Percentiles rank a stretch among this genome's conserved stretches.
These are phyloP conservation scores for Ferdinandea cuprea DNA, from an alignment of 2,888 invertebrate genomes.

Conservation along the genomic window DNA sequence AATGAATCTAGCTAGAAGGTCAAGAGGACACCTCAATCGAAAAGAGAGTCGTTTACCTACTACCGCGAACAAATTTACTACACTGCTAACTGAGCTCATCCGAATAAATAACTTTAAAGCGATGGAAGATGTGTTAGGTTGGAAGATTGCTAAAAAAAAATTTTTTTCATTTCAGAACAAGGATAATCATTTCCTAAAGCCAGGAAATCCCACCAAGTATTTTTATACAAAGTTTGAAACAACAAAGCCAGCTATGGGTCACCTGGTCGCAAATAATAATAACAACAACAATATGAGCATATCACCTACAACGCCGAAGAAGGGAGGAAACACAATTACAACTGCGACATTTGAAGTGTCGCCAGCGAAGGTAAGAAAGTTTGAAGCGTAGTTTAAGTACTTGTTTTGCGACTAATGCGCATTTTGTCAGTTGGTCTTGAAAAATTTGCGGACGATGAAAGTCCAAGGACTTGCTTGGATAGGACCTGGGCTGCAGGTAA, in stretches of 20 bases:
- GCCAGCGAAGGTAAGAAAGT: slow-evolving; percentile 58
- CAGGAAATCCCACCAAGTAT: slow-evolving; percentile 37
- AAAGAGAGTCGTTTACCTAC: too few species aligned
- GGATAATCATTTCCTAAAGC: slow-evolving; percentile 29
- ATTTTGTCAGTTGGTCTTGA: neutral
- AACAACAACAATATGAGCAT: neutral
- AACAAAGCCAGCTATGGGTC: slow-evolving; percentile 40
- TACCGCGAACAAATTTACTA: too few species aligned
- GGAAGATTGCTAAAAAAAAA: neutral
- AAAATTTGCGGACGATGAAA: too few species aligned
- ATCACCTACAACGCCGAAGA: slow-evolving; percentile 37
- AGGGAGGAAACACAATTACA: slow-evolving; percentile 56
- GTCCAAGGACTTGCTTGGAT: too few species aligned
- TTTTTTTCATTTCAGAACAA: slow-evolving; percentile 44
- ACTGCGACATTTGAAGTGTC: slow-evolving; percentile 68
- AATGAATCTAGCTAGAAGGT: too few species aligned
- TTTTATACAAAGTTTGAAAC: slow-evolving; percentile 63
- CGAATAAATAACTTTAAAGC: too few species aligned
- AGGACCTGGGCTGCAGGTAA: too few species aligned
- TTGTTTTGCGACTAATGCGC: neutral
- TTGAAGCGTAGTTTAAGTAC: neutral
- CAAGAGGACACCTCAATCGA: too few species aligned
- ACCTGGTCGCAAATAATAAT: slow-evolving; percentile 38
- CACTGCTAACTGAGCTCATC: too few species aligned
- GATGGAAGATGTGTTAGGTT: too few species aligned